A percentile compares a stretch with the other conserved stretches of the same genome.
These are phyloP conservation scores for human (Homo sapiens) DNA, from an alignment of 2,113 vertebrate genomes.

Conservation along the genomic window DNA sequence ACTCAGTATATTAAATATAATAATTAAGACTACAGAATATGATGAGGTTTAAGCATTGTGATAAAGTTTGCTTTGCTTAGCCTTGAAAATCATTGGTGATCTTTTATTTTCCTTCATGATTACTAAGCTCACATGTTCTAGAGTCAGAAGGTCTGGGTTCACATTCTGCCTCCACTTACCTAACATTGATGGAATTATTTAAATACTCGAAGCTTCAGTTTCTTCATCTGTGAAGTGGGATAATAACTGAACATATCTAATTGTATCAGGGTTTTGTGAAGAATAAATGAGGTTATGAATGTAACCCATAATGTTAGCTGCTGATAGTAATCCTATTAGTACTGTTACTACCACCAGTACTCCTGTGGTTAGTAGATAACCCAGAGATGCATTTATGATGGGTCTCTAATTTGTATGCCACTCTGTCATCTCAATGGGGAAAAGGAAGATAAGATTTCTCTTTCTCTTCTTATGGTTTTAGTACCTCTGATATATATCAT, in stretches of 20 bases:
- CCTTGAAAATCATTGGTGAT: slow-evolving; percentile 37
- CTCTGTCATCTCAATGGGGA: neutral
- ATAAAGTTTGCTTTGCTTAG: slow-evolving; percentile 12
- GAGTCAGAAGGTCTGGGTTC: neutral
- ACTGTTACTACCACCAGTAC: neutral
- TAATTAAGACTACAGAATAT: slow-evolving; percentile 19
- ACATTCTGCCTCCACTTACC: neutral
- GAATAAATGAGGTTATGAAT: neutral
- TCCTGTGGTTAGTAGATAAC: neutral
- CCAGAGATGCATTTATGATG: neutral
- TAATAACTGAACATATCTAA: neutral
- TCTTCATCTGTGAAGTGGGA: slow-evolving; percentile 25
- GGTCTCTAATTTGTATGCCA: neutral
- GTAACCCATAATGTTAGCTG: neutral
- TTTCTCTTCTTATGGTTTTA: neutral
- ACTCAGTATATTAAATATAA: neutral
- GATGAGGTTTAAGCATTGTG: neutral
- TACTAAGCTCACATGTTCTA: neutral
- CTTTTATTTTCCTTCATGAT: slow-evolving; percentile 12
- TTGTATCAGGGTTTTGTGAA: neutral
- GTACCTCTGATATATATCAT: neutral
- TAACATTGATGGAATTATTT: neutral
- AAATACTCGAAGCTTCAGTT: neutral
- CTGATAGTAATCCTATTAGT: neutral
- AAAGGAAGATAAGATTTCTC: neutral